Evolutionary conservation across 2,113 vertebrate genomes (phyloP), one percentile per base, ranked within the genome.

Genomic region (Daboia siamensis): DNA sequence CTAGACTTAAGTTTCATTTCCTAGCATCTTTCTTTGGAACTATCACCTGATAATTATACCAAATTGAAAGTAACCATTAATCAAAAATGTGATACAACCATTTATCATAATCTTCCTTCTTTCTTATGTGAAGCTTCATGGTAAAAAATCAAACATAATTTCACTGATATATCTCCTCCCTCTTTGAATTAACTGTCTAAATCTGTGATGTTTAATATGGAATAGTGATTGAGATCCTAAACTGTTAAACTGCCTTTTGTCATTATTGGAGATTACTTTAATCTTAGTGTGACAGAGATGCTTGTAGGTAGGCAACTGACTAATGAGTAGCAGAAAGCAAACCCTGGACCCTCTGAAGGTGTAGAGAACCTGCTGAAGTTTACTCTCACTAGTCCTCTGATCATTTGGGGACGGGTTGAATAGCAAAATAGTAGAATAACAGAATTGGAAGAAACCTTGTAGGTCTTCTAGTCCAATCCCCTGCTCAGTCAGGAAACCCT

Each of bases 1-100:
- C 97, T 97, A 91, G 96, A 98, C 95, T 97, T 96, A 97, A 96
- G 96, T 97, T 97, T 97, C 96, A 97, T 97, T 98, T 97, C 96
- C 96, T 80, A 94, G 56, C 92, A 97, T 97, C 96, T 97, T 97
- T 97, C 97, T 96, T 90, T 96, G 97, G 97, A 97, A 96, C 96
- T 95, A 96, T 95, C 48, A 89, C 95, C 95, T 95, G 93, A 96
- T 97, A 97, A 98, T 98, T 97, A 97, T 87, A 97, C 39, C 5
- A 94, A 97, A 97, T 92, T 97, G 95, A 97, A 97, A 97, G 96
- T 96, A 97, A 95, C 96, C 95, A 97, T 98, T 98, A 95, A 97
- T 98, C 97, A 97, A 92, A 96, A 93, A 93, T 94, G 91, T 95
- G 96, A 97, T 97, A 96, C 91, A 97, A 95, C 96, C 92, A 97